These are phyloP conservation scores for Philereme vetulata DNA, from an alignment of 2,888 invertebrate genomes.

Conservation along the genomic window DNA sequence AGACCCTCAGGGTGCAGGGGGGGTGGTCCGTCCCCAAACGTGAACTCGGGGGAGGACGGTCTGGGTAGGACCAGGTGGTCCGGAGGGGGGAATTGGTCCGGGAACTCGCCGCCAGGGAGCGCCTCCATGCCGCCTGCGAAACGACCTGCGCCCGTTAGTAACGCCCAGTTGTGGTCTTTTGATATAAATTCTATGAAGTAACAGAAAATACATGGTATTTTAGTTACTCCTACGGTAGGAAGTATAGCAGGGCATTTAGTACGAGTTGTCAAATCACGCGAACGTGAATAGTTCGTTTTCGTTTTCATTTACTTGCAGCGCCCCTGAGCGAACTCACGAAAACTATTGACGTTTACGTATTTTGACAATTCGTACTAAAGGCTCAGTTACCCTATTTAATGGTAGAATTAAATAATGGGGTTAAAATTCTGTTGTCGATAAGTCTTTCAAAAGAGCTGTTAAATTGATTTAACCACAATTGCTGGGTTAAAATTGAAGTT, in stretches of 20 bases:
- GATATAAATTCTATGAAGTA: slow-evolving; percentile 23
- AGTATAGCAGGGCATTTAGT: neutral
- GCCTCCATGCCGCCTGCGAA: slow-evolving; percentile 89
- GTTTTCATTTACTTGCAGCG: too few species aligned
- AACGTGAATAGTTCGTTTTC: too few species aligned
- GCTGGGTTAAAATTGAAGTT: too few species aligned
- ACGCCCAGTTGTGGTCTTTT: slow-evolving; percentile 41
- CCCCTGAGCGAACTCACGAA: too few species aligned
- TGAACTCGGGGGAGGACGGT: slow-evolving; percentile 90
- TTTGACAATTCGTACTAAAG: too few species aligned
- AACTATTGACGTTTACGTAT: too few species aligned
- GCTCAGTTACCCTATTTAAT: too few species aligned
- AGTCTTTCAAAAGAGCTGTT: too few species aligned
- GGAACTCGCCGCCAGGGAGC: slow-evolving; percentile 77
- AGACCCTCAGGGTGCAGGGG: slow-evolving; percentile 79
- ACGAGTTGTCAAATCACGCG: too few species aligned
- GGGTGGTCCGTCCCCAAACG: slow-evolving; percentile 81
- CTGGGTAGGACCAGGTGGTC: slow-evolving; percentile 88
- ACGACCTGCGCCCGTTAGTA: slow-evolving; percentile 89
- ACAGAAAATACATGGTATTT: slow-evolving; percentile 21
- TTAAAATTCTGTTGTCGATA: too few species aligned
- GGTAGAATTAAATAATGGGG: too few species aligned
- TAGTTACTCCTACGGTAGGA: slow-evolving; percentile 12
- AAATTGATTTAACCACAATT: too few species aligned
- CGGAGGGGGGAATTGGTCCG: slow-evolving; percentile 84